A percentile compares a stretch with the other conserved stretches of the same genome.
Conservation (phyloP, 92 coral and sea anemone species). For the Paragorgia papillata region DNA sequence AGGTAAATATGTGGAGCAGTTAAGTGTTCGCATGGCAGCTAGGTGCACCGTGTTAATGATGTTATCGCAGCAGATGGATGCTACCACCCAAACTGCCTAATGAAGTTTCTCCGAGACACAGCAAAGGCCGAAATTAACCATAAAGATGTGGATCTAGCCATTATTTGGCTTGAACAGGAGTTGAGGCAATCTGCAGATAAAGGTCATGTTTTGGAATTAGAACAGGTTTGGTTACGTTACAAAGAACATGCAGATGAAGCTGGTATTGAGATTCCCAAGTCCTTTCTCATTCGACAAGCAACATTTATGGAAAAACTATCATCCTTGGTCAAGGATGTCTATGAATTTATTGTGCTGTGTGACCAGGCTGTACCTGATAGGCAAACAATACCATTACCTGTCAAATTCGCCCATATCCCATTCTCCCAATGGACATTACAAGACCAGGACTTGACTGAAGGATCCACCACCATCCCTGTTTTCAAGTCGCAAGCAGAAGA, state of each 20-base stretch:
- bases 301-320: slow-evolving; percentile 37
- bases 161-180: slow-evolving; percentile 41
- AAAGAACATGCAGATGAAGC: background rate
- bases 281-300: slow-evolving; percentile 34
- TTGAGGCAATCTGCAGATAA: slow-evolving; percentile 12
- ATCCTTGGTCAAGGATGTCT: slow-evolving; percentile 4
- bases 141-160: background rate
- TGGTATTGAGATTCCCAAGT: slow-evolving; percentile 30
- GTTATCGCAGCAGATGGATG: slow-evolving; percentile 42
- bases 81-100: slow-evolving; percentile 37
- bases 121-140: no score
- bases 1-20: slow-evolving; percentile 7
- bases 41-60: slow-evolving; percentile 43
- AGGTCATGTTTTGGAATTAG: slow-evolving; percentile 28
- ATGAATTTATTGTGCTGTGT: background rate
- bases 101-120: background rate
- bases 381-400: no score
- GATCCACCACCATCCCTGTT: no score
- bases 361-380: no score
- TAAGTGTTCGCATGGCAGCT: slow-evolving; percentile 23
- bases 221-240: slow-evolving; percentile 12
- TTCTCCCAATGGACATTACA: no score
- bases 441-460: no score
- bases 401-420: no score
- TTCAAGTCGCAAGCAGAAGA: no score